A percentile compares a stretch with the other conserved stretches of the same genome.
Conservation (phyloP, 2,888 invertebrate species). For the Gisinianus flammeolus region DNA sequence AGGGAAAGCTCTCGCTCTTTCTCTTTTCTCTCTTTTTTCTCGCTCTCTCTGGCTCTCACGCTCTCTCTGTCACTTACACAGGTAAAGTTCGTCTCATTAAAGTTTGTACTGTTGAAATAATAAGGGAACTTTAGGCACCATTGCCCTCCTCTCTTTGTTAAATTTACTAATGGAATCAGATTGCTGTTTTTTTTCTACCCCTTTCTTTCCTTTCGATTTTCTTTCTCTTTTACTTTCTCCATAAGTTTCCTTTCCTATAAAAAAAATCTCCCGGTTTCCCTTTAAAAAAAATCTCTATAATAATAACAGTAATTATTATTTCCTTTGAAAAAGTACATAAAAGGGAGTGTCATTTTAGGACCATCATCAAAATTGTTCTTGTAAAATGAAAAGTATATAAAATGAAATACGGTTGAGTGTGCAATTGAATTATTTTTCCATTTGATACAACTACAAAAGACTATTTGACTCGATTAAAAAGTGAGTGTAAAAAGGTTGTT, state of each 20-base stretch:
- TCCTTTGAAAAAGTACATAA: too few species aligned
- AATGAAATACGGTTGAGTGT: too few species aligned
- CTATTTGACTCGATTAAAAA: too few species aligned
- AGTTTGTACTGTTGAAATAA: conserved; percentile 25
- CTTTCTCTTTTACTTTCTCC: neutral
- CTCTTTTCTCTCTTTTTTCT: neutral
- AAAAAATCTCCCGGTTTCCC: too few species aligned
- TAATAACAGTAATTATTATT: too few species aligned
- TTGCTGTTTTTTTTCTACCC: neutral
- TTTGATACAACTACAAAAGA: too few species aligned
- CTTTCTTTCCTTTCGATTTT: neutral
- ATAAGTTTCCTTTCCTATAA: neutral
- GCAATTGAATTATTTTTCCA: too few species aligned
- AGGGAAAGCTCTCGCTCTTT: neutral
- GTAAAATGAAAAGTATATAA: too few species aligned
- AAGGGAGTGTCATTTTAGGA: too few species aligned
- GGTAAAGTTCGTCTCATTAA: conserved; percentile 30
- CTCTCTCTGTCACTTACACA: neutral
- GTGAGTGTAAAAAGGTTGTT: too few species aligned
- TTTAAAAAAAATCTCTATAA: too few species aligned
- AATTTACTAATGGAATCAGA: conserved; percentile 30
- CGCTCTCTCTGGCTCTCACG: neutral
- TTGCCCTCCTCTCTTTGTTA: neutral
- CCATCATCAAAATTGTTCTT: too few species aligned
- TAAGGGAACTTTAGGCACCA: conserved; percentile 6